Percentiles rank a stretch among this genome's conserved stretches.
Evolutionary conservation across 1,140 invertebrate species (phyloP).

Genomic region (Trypoxylus dichotomus): DNA sequence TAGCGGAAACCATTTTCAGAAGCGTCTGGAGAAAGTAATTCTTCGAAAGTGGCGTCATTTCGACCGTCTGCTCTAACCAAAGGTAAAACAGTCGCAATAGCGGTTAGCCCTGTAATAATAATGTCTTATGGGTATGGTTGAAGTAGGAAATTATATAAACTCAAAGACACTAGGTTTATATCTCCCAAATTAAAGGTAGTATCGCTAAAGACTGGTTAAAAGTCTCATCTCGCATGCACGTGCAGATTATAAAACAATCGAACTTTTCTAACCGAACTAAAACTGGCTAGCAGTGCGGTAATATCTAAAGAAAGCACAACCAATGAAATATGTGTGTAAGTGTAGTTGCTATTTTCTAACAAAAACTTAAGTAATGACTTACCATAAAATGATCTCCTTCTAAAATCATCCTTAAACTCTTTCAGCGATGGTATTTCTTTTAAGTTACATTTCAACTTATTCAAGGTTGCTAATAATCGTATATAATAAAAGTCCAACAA

Average conservation of each 20-base stretch:
- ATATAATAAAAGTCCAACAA: slow-evolving; percentile 47
- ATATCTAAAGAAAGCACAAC: no score
- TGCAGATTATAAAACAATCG: no score
- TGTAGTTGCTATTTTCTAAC: no score
- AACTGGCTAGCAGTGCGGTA: no score
- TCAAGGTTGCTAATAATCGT: slow-evolving; percentile 37
- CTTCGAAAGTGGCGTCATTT: slow-evolving; percentile 43
- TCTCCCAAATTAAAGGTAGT: no score
- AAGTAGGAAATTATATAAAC: no score
- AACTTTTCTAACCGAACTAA: no score
- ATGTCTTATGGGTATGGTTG: no score
- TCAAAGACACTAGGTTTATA: no score
- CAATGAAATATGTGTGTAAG: not conserved
- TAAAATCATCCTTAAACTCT: slow-evolving; percentile 44
- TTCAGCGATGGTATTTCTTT: slow-evolving; percentile 42
- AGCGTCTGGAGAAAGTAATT: slow-evolving; percentile 38
- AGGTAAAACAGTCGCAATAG: slow-evolving; percentile 41
- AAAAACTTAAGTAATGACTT: slow-evolving; percentile 18
- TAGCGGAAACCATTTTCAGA: slow-evolving; percentile 42
- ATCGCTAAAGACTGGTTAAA: no score
- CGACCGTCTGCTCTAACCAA: slow-evolving; percentile 43
- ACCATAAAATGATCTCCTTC: slow-evolving; percentile 47
- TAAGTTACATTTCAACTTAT: slow-evolving; percentile 43
- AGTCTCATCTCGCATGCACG: no score
- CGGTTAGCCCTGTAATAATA: slow-evolving; percentile 38